These are phyloP conservation scores for Augochlorella aurata DNA, from an alignment of 2,888 invertebrate genomes.

Conservation along the genomic window DNA sequence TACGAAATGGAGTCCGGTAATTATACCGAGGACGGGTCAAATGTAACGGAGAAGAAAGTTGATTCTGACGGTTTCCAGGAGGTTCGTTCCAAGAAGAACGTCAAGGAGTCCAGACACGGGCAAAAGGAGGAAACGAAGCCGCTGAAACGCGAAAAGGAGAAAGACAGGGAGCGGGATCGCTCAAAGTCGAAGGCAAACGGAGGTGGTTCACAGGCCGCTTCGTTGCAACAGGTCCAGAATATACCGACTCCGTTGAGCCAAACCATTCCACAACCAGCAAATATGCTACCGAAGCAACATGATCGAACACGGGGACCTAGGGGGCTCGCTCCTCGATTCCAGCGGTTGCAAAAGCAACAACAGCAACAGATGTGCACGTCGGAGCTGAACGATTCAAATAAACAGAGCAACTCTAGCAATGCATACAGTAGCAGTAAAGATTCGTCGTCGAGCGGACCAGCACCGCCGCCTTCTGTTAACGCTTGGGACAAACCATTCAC, in stretches of 20 bases:
- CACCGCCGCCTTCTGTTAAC: constrained; percentile 89
- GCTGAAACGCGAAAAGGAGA: constrained; percentile 73
- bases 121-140: constrained; percentile 78
- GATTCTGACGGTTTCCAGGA: constrained; percentile 91
- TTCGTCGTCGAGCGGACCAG: constrained; percentile 80
- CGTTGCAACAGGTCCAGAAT: constrained; percentile 80
- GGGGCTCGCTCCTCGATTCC: constrained; percentile 90
- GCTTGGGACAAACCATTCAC: constrained; percentile 94
- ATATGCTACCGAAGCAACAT: constrained; percentile 78
- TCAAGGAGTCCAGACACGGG: constrained; percentile 84
- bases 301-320: constrained; percentile 82
- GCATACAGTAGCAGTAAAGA: constrained; percentile 75
- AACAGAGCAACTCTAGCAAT: constrained; percentile 50
- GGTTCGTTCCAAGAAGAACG: constrained; percentile 90
- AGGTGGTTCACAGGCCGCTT: constrained; percentile 62
- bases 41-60: constrained; percentile 79
- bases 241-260: constrained; percentile 83
- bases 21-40: constrained; percentile 81
- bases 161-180: constrained; percentile 78
- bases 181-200: constrained; percentile 78
- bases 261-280: constrained; percentile 82
- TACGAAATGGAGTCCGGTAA: constrained; percentile 84
- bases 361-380: constrained; percentile 82
- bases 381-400: constrained; percentile 77
- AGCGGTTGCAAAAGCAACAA: constrained; percentile 84